Base-by-base conservation (phyloP, 2,797 vertebrate species). In the Gallinago stenura region DNA sequence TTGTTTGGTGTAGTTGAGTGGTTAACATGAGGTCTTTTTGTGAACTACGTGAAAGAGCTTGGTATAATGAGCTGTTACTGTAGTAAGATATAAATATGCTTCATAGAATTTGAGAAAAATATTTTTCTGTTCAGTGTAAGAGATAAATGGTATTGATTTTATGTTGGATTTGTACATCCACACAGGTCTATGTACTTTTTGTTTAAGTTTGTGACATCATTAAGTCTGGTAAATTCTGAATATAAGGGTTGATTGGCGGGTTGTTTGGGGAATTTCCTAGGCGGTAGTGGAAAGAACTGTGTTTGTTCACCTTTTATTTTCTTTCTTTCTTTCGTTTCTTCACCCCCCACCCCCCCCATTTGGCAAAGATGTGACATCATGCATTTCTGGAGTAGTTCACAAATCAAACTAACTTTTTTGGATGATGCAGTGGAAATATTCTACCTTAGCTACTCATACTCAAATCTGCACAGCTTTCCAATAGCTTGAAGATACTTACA, bases 21-120 rank as follows among this genome's bases (percentile, higher is more conserved):
- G 87, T 83, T 95, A 90, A 94, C 85, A 51, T 86, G 93, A 96
- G 83, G 82, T 88, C 87, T 95, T 91, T 88, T 88, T 96, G 83
- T 93, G 89, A 92, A 86, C 70, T 87, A 79, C 70, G 90, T 95
- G 87, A 96, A 95, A 90, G 83, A 95, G 85, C 51, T 87, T 60
- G 56, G 33, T 90, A 75, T 95, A 91, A 90, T 95, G 73, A 86
- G 72, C 78, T 94, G 79, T 95, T 95, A 68, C 37, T 96, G 71
- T 68, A 93, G 61, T 69, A 83, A 95, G 71, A 86, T 90, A 66
- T 92, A 95, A 96, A 88, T 94, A 79, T 65, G 68, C 69, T 88
- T 94, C 25, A 58, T 10, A 88, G 83, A 93, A 93, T 91, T 96
- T 37, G 51, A 76, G 87, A 92, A 86, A 93, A 83, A 83, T n/a